Conservation (phyloP, 2,113 vertebrate species). For the Origma solitaria region DNA sequence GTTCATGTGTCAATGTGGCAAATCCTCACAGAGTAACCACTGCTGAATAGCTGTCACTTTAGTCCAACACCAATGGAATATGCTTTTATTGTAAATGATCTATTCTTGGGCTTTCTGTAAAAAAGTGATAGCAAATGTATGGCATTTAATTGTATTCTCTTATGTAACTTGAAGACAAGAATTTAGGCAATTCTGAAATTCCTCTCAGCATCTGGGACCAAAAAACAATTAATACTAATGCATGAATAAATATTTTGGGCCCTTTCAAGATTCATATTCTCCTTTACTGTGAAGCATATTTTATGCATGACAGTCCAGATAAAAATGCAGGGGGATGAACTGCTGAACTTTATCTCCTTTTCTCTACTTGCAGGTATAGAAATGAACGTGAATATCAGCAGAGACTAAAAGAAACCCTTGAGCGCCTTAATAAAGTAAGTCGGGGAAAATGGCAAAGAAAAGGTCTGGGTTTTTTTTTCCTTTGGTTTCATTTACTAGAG, state of each 20-base stretch:
- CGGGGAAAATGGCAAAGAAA: not conserved
- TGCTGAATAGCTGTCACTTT: not conserved
- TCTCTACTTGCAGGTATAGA: conserved; percentile 78
- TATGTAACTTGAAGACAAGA: not conserved
- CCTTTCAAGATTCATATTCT: not conserved
- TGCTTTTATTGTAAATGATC: not conserved
- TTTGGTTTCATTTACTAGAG: not conserved
- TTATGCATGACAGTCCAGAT: not conserved
- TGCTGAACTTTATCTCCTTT: not conserved
- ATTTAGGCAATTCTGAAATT: not conserved
- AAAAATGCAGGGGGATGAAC: not conserved
- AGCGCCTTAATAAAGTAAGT: conserved; percentile 89
- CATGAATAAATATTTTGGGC: not conserved
- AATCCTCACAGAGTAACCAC: not conserved
- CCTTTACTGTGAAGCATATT: not conserved
- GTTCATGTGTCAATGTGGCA: not conserved
- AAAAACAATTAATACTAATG: not conserved
- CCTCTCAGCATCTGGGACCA: not conserved
- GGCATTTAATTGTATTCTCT: not conserved
- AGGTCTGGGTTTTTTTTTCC: not conserved
- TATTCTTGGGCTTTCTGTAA: not conserved
- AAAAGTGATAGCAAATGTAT: not conserved
- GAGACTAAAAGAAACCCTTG: conserved; percentile 80
- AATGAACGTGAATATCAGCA: conserved; percentile 92
- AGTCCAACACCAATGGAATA: not conserved